Percentiles rank a stretch among this genome's conserved stretches.
These are phyloP conservation scores for Acleris literana DNA, from an alignment of 2,888 invertebrate species.

Conservation along the genomic window DNA sequence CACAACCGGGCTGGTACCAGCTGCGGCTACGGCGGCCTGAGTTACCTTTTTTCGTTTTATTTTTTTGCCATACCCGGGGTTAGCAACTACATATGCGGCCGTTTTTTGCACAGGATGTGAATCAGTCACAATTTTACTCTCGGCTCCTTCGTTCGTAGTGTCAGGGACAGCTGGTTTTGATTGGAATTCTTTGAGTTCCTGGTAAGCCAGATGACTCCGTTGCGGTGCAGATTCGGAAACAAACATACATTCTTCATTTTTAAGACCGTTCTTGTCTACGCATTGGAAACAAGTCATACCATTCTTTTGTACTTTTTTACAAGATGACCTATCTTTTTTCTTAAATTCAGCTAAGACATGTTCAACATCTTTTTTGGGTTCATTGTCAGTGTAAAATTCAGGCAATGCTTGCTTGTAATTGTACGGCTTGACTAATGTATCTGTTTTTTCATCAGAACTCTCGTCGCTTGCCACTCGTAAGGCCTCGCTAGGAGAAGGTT, in stretches of 20 bases:
- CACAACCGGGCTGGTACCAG: slow-evolving; percentile 56
- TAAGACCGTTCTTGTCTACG: slow-evolving; percentile 86
- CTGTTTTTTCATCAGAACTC: slow-evolving; percentile 65
- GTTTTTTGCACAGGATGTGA: slow-evolving; percentile 63
- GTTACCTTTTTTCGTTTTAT: slow-evolving; percentile 72
- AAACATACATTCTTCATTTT: slow-evolving; percentile 92
- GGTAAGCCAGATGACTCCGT: slow-evolving; percentile 86
- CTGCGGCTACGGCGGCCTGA: slow-evolving; percentile 49
- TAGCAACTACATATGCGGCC: slow-evolving; percentile 71
- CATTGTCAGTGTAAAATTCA: slow-evolving; percentile 79
- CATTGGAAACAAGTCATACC: slow-evolving; percentile 91
- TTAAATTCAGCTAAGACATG: slow-evolving; percentile 89
- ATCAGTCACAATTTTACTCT: slow-evolving; percentile 69
- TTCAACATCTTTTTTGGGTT: slow-evolving; percentile 86
- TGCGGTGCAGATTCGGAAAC: slow-evolving; percentile 87
- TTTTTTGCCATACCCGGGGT: slow-evolving; percentile 67
- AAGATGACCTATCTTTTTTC: slow-evolving; percentile 88
- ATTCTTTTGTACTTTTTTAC: slow-evolving; percentile 88
- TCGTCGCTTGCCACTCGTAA: slow-evolving; percentile 62
- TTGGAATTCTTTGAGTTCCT: slow-evolving; percentile 85
- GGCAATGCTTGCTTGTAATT: slow-evolving; percentile 77
- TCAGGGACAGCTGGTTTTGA: slow-evolving; percentile 72
- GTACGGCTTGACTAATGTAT: slow-evolving; percentile 63
- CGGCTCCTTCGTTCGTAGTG: slow-evolving; percentile 64
- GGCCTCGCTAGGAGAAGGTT: slow-evolving; percentile 70